Conservation (phyloP, 2,888 invertebrate genomes). For the Rapana venosa region DNA sequence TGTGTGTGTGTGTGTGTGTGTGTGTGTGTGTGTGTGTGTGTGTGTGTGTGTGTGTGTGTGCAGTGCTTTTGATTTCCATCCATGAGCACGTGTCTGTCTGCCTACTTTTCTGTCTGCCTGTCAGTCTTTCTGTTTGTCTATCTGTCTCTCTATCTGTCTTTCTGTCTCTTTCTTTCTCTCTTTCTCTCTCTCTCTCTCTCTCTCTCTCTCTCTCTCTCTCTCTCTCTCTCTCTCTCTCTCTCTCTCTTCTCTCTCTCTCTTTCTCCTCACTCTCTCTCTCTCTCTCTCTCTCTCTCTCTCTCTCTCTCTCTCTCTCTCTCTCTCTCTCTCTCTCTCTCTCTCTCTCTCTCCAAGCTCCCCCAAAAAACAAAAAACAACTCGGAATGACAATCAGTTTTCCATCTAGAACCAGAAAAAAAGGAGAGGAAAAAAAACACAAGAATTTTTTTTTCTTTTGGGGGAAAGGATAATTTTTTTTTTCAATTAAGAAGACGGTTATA, state of each 20-base stretch:
- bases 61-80: neutral
- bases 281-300: too few relatives aligned
- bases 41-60: slow-evolving; percentile 11
- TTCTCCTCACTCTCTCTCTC: too few relatives aligned
- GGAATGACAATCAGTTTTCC: too few relatives aligned
- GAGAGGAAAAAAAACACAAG: too few relatives aligned
- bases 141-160: neutral
- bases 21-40: slow-evolving; percentile 14
- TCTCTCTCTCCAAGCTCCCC: neutral
- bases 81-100: neutral
- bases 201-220: neutral
- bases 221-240: neutral
- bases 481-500: too few relatives aligned
- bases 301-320: neutral
- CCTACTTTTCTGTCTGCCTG: neutral
- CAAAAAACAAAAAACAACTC: too few relatives aligned
- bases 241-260: neutral
- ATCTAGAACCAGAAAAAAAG: too few relatives aligned
- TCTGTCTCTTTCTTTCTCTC: neutral
- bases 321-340: slow-evolving; percentile 1
- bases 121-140: neutral
- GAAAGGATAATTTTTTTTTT: too few relatives aligned
- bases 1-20: slow-evolving; percentile 15
- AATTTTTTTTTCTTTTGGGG: too few relatives aligned
- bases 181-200: neutral